These are phyloP conservation scores for Laterallus jamaicensis DNA, from an alignment of 2,113 vertebrate species.

Conservation along the genomic window DNA sequence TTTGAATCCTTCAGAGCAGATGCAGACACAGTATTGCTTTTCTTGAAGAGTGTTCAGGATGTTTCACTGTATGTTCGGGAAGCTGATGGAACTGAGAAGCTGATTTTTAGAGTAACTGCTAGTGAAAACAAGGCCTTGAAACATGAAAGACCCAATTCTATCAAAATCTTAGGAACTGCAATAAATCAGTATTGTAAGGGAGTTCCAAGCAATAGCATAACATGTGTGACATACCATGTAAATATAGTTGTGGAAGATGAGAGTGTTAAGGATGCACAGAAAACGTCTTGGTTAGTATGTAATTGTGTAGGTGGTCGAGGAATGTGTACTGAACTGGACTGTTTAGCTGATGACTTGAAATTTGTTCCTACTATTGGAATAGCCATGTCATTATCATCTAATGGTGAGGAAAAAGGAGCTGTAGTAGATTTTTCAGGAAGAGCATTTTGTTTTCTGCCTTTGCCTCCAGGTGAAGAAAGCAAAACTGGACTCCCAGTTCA, in stretches of 20 bases:
- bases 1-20: slow-evolving; percentile 97
- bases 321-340: slow-evolving; percentile 87
- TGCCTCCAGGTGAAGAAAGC: slow-evolving; percentile 95
- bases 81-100: slow-evolving; percentile 85
- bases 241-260: slow-evolving; percentile 88
- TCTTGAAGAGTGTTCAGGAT: slow-evolving; percentile 92
- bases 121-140: slow-evolving; percentile 82
- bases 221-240: slow-evolving; percentile 91
- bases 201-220: slow-evolving; percentile 82
- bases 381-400: slow-evolving; percentile 82
- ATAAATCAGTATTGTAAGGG: slow-evolving; percentile 88
- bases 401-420: slow-evolving; percentile 79
- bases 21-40: slow-evolving; percentile 93
- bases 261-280: slow-evolving; percentile 84
- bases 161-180: slow-evolving; percentile 86
- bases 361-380: slow-evolving; percentile 94
- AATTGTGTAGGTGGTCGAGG: slow-evolving; percentile 94
- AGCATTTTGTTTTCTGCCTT: slow-evolving; percentile 96
- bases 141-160: slow-evolving; percentile 84
- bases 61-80: slow-evolving; percentile 91
- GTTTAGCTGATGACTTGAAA: slow-evolving; percentile 93
- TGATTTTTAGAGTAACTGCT: slow-evolving; percentile 90
- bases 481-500: slow-evolving; percentile 95
- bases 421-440: slow-evolving; percentile 85
- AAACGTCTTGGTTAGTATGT: slow-evolving; percentile 91